A percentile compares a stretch with the other conserved stretches of the same genome.
Conservation (phyloP, 2,888 invertebrate genomes). For the Hymenopus coronatus region DNA sequence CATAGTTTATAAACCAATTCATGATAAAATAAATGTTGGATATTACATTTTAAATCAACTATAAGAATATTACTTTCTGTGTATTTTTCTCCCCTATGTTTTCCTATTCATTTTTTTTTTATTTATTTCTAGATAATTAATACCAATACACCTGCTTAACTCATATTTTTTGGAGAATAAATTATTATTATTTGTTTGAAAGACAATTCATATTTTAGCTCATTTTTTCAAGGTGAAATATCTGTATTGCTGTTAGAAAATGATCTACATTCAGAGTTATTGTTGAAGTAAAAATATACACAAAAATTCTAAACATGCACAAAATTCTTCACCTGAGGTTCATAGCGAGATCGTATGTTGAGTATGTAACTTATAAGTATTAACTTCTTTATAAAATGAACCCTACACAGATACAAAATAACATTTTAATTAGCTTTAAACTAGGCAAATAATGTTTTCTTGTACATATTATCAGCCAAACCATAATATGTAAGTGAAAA, state of each 20-base stretch:
- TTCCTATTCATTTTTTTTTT: not conserved
- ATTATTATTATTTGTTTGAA: not conserved
- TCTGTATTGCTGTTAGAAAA: not conserved
- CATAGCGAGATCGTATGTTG: too few relatives aligned
- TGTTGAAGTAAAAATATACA: not conserved
- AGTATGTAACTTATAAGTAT: too few relatives aligned
- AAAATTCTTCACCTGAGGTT: too few relatives aligned
- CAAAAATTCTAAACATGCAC: not conserved
- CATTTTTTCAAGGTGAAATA: constrained; percentile 9
- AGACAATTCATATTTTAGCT: not conserved
- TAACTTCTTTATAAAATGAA: too few relatives aligned
- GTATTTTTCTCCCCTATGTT: not conserved
- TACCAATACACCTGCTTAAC: not conserved
- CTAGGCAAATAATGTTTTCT: too few relatives aligned
- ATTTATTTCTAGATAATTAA: not conserved
- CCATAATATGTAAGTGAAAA: too few relatives aligned
- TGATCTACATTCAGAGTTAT: constrained; percentile 1
- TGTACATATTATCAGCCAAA: too few relatives aligned
- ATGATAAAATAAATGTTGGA: not conserved
- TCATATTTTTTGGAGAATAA: not conserved
- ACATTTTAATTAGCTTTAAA: too few relatives aligned
- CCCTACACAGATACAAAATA: too few relatives aligned
- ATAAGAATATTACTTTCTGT: not conserved
- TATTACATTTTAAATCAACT: not conserved
- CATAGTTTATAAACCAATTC: not conserved